Evolutionary conservation across 2,113 vertebrate species (phyloP).

Genomic region (Gadus chalcogrammus): DNA sequence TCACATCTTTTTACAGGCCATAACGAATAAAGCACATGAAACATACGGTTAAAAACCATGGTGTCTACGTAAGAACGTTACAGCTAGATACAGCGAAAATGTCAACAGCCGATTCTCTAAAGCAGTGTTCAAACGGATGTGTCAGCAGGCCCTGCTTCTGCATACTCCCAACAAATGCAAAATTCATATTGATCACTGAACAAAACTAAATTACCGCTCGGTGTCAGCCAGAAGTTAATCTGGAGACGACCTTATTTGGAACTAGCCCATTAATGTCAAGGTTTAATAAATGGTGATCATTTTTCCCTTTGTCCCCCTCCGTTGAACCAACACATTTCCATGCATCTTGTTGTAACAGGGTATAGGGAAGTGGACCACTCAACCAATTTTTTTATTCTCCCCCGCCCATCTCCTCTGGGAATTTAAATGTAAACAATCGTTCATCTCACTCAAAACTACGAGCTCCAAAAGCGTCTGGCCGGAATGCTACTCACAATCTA

Average conservation of each 20-base stretch:
- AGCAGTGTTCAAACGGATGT: constrained; percentile 19
- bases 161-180: constrained; percentile 5
- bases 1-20: too few species aligned
- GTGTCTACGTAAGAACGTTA: background rate
- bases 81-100: constrained; percentile 23
- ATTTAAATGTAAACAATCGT: constrained; percentile 64
- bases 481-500: constrained; percentile 60
- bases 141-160: constrained; percentile 8
- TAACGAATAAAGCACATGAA: constrained; percentile 14
- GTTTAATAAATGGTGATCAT: constrained; percentile 2
- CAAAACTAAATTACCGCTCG: background rate
- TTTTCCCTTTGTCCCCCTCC: constrained; percentile 1
- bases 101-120: constrained; percentile 16
- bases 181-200: constrained; percentile 16
- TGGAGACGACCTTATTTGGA: constrained; percentile 9
- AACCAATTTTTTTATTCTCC: background rate
- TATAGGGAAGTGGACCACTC: background rate
- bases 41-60: background rate
- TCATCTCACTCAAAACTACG: constrained; percentile 38
- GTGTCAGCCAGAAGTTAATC: constrained; percentile 32
- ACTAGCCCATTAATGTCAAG: constrained; percentile 14
- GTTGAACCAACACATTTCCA: constrained; percentile 20
- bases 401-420: background rate
- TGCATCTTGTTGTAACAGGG: constrained; percentile 17
- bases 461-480: constrained; percentile 45